Evolutionary conservation across 2,113 vertebrate species (phyloP), one percentile per base, ranked within the genome.

Genomic region (Atlantisia rogersi): DNA sequence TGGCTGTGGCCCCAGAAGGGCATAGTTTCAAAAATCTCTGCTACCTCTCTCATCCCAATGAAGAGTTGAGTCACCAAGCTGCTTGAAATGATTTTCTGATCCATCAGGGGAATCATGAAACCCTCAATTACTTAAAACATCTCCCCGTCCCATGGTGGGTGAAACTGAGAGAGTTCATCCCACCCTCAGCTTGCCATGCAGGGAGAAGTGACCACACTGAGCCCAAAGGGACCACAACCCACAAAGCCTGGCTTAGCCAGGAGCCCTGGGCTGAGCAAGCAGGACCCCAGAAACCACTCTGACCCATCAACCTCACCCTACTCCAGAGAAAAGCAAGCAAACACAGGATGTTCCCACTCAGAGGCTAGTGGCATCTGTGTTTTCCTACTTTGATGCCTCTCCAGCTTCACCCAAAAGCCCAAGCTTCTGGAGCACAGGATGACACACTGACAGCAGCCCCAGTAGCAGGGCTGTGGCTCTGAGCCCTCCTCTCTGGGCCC

Each of bases 381-480:
- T 89, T 80, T 73, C 74, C 59, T 60, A 6, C 35, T 74, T 77
- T 25, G 52, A 53, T 3, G 3, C 26, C 28, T 82, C 75, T 65
- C 55, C 16, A 4, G 50, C 74, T 75, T 15, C 87, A 83, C 63
- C 67, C 70, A 67, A 64, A 93, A 68, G 31, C 50, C 5, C 4
- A 48, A 94, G 82, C 68, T 95, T 50, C 32, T 6, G 9, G 15
- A 86, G 68, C 42, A 40, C 4, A 31, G 65, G 46, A 24, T 82
- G 78, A 77, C 78, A 86, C 53, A 64, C 60, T 94, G 90, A 82
- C 82, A 96, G 68, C 55, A 91, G 59, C 69, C 65, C 56, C 53
- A 25, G 75, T 20, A 64, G 75, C 48, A 87, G 53, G 68, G 42
- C 83, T 2, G 1, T 76, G 48, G 44, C 62, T 52, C 92, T 60